These are phyloP conservation scores for Muscicapa striata DNA, from an alignment of 2,797 vertebrate genomes.

Conservation along the genomic window DNA sequence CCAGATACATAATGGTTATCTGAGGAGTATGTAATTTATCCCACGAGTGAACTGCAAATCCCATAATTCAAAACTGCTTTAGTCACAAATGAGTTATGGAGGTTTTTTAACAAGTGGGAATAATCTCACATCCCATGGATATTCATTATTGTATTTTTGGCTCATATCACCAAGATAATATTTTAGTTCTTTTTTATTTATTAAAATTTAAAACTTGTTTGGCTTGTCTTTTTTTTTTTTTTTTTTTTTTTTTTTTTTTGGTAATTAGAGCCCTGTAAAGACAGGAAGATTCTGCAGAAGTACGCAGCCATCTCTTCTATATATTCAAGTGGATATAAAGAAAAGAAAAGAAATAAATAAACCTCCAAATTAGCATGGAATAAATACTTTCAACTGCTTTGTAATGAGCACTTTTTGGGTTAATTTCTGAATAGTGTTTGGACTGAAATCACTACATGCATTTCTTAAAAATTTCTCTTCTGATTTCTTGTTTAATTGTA, in stretches of 20 bases:
- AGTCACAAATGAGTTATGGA: constrained; percentile 62
- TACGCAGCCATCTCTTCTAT: neutral
- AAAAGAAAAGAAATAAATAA: neutral
- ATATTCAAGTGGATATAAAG: neutral
- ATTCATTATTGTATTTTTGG: constrained; percentile 55
- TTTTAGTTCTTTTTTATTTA: constrained; percentile 21
- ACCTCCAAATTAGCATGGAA: neutral
- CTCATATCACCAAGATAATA: neutral
- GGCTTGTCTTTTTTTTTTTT: neutral
- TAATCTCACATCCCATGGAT: constrained; percentile 31
- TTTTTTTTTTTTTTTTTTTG: no score
- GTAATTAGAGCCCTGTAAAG: constrained; percentile 8
- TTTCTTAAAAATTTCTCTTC: neutral
- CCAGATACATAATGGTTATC: constrained; percentile 62
- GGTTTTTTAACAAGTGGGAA: constrained; percentile 46
- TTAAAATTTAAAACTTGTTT: constrained; percentile 28
- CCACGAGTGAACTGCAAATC: constrained; percentile 45
- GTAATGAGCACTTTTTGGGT: neutral
- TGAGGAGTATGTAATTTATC: constrained; percentile 60
- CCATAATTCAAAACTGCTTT: constrained; percentile 50
- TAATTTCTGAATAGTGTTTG: neutral
- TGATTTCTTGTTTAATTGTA: neutral
- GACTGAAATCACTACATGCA: neutral
- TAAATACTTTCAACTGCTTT: neutral
- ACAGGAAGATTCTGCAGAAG: neutral